Conservation (phyloP, 1,140 invertebrate genomes). For the Babylonia areolata region DNA sequence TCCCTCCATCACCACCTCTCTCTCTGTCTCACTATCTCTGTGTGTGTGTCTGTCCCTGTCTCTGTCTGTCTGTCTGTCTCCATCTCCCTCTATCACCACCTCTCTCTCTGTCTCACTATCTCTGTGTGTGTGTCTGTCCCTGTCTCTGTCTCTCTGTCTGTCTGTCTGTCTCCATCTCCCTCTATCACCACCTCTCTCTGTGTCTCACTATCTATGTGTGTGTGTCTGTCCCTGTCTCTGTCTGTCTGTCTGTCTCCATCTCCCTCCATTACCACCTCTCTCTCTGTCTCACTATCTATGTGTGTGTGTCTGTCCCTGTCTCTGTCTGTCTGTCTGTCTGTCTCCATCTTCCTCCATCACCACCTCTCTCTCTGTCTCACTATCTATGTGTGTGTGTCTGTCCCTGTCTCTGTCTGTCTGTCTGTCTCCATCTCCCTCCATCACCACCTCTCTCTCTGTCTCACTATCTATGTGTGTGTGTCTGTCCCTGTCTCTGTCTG, state of each 20-base stretch:
- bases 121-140: neutral
- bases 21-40: neutral
- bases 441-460: neutral
- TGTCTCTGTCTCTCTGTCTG: neutral
- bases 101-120: neutral
- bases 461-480: neutral
- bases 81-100: neutral
- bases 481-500: neutral
- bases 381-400: neutral
- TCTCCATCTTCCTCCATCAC: neutral
- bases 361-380: neutral
- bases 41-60: conserved; percentile 6
- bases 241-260: neutral
- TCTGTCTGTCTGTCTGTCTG: neutral
- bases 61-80: neutral
- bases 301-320: conserved; percentile 6
- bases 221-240: neutral
- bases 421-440: too few species aligned
- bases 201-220: too few species aligned
- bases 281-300: neutral
- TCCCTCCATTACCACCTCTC: too few species aligned
- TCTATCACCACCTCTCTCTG: conserved; percentile 5
- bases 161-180: neutral
- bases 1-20: neutral
- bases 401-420: neutral